Evolutionary conservation across 2,888 invertebrate species (phyloP).

Genomic region (Heteromyza rotundicornis): DNA sequence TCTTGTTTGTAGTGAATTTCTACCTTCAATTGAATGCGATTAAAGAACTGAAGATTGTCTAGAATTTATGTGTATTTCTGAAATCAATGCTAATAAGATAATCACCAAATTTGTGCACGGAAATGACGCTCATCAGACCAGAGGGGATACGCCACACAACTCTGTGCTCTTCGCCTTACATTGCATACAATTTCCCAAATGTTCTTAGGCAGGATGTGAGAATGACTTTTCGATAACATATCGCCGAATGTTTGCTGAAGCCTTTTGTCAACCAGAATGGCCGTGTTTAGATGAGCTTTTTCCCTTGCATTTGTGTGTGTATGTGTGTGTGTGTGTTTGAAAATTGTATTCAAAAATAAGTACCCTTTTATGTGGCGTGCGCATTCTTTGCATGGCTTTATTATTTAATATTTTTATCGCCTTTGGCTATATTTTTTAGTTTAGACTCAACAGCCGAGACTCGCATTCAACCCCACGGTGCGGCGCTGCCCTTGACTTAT

Average conservation of each 20-base stretch:
- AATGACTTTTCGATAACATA: constrained; percentile 52
- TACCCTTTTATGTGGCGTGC: background rate
- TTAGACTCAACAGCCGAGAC: constrained; percentile 10
- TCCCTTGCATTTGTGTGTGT: no score
- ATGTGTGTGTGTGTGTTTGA: no score
- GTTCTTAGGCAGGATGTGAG: constrained; percentile 43
- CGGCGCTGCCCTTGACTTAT: constrained; percentile 12
- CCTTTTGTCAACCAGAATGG: background rate
- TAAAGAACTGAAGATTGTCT: no score
- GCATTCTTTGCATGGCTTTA: background rate
- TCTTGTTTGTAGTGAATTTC: background rate
- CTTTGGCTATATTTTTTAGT: constrained; percentile 1
- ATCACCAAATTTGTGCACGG: background rate
- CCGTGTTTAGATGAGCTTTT: background rate
- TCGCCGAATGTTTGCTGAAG: no score
- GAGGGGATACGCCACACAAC: background rate
- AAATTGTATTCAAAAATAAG: no score
- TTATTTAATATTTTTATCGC: constrained; percentile 10
- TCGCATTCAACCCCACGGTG: background rate
- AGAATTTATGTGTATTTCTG: background rate
- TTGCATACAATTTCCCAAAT: constrained; percentile 1
- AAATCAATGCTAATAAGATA: background rate
- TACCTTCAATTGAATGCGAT: no score
- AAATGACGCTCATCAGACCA: no score
- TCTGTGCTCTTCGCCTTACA: background rate